Evolutionary conservation across 2,888 invertebrate species (phyloP).

Genomic region (Masnerella sp.): DNA sequence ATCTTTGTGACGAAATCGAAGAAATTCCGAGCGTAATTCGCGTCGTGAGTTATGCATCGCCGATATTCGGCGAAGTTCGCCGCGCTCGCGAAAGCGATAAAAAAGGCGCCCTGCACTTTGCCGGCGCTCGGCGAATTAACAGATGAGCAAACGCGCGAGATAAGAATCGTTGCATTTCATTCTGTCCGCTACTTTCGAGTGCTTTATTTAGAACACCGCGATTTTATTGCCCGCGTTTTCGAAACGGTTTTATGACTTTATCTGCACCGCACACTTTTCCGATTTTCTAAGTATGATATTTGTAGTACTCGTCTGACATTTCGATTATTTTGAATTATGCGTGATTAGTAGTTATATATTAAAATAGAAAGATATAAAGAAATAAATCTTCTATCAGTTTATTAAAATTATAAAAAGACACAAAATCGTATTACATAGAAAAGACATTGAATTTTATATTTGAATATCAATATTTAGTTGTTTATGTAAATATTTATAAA

Average conservation of each 20-base stretch:
- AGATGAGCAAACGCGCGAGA: slow-evolving; percentile 36
- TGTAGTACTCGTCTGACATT: slow-evolving; percentile 11
- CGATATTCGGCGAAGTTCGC: not conserved
- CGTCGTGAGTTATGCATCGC: not conserved
- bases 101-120: not conserved
- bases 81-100: slow-evolving; percentile 19
- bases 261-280: slow-evolving; percentile 26
- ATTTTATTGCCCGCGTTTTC: slow-evolving; percentile 45
- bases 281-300: slow-evolving; percentile 36
- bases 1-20: slow-evolving; percentile 1
- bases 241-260: slow-evolving; percentile 41
- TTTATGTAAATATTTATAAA: no score
- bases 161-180: slow-evolving; percentile 46
- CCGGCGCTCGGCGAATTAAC: slow-evolving; percentile 32
- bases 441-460: no score
- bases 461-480: no score
- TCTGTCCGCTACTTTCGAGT: slow-evolving; percentile 45
- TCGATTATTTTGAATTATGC: no score
- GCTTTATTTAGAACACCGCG: slow-evolving; percentile 54
- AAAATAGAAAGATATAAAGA: no score
- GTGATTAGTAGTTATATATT: no score
- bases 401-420: no score
- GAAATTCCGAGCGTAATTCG: slow-evolving; percentile 4
- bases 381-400: no score
- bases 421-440: no score